Percentiles rank a stretch among this genome's conserved stretches.
Evolutionary conservation across 2,888 invertebrate genomes (phyloP).

Genomic region (Diloba caeruleocephala): DNA sequence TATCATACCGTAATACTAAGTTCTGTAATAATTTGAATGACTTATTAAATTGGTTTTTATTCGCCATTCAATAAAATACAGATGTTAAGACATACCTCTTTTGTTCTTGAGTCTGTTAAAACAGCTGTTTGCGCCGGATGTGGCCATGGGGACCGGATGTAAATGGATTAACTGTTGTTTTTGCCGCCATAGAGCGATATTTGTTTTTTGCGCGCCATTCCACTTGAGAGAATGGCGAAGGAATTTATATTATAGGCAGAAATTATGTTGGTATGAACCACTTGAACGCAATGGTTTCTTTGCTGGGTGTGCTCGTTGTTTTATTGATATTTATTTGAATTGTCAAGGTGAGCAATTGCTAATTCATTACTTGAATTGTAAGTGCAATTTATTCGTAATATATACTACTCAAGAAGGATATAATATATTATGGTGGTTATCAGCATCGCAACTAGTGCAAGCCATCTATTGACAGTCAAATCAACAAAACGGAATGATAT

Average conservation of each 20-base stretch:
- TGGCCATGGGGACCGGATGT: constrained; percentile 49
- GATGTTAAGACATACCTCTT: constrained; percentile 28
- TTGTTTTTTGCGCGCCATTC: constrained; percentile 45
- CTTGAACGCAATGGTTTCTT: constrained; percentile 15
- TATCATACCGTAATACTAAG: background rate
- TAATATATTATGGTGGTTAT: too few relatives aligned
- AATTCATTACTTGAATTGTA: too few relatives aligned
- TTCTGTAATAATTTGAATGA: constrained; percentile 6
- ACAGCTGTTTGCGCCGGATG: constrained; percentile 55
- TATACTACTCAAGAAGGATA: too few relatives aligned
- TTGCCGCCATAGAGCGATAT: constrained; percentile 42
- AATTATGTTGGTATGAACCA: constrained; percentile 13
- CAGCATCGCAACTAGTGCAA: too few relatives aligned
- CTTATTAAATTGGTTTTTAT: constrained; percentile 15
- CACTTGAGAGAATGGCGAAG: constrained; percentile 13
- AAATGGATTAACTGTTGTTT: constrained; percentile 54
- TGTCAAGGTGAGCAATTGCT: too few relatives aligned
- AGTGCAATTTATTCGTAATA: too few relatives aligned
- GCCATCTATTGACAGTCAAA: too few relatives aligned
- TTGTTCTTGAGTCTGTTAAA: constrained; percentile 36
- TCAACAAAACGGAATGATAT: too few relatives aligned
- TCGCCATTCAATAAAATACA: constrained; percentile 45
- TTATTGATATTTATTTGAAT: constrained; percentile 6
- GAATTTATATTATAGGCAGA: constrained; percentile 26
- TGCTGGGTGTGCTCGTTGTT: constrained; percentile 1